A percentile compares a stretch with the other conserved stretches of the same genome.
These are phyloP conservation scores for Gulo gulo DNA, from an alignment of 2,113 vertebrate genomes.

Conservation along the genomic window DNA sequence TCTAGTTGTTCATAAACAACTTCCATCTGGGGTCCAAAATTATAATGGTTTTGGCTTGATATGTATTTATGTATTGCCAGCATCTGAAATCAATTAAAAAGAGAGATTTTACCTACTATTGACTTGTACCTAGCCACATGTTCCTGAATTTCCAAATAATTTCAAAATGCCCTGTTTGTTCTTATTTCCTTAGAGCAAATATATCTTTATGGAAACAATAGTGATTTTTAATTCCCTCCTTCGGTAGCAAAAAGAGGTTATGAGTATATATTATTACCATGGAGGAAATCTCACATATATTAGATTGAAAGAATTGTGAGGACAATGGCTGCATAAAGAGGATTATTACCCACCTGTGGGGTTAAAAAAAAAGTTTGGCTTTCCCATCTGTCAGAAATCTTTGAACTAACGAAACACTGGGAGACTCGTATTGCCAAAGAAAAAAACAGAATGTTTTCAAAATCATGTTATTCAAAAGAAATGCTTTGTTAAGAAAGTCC, in stretches of 20 bases:
- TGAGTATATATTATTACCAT: neutral
- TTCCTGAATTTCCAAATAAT: conserved; percentile 26
- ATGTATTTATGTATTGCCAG: conserved; percentile 66
- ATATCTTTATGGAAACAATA: neutral
- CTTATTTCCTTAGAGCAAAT: neutral
- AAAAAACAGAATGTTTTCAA: conserved; percentile 28
- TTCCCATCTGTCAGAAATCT: conserved; percentile 46
- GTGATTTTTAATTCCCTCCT: neutral
- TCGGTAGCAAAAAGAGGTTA: neutral
- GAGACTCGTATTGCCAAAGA: conserved; percentile 16
- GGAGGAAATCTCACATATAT: neutral
- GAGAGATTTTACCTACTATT: conserved; percentile 41
- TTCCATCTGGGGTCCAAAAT: conserved; percentile 72
- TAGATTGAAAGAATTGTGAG: neutral
- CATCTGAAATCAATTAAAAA: conserved; percentile 50
- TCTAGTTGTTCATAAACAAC: conserved; percentile 72
- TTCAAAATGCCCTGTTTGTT: conserved; percentile 3
- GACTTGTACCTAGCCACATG: neutral
- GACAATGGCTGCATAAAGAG: neutral
- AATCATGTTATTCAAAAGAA: conserved; percentile 59
- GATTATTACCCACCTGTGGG: neutral
- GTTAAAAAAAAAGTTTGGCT: conserved; percentile 22
- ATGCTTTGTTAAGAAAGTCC: conserved; percentile 47
- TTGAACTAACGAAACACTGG: neutral
- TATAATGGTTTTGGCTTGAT: conserved; percentile 64